These are phyloP conservation scores for Cichlasoma orientale DNA, from an alignment of 2,797 vertebrate genomes.

Conservation along the genomic window DNA sequence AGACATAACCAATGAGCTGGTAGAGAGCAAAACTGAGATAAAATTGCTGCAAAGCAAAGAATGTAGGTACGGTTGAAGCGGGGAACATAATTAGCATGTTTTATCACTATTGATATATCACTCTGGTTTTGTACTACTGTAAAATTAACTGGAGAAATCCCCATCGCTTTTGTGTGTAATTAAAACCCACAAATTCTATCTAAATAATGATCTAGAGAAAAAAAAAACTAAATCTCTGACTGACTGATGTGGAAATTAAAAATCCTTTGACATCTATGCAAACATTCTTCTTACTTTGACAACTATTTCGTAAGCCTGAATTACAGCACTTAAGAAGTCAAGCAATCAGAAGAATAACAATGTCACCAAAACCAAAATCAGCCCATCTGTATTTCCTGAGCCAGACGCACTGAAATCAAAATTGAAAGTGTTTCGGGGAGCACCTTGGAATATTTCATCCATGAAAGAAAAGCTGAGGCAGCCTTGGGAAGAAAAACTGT, in stretches of 20 bases:
- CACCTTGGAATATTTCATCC: constrained; percentile 1
- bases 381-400: neutral
- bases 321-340: neutral
- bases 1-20: neutral
- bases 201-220: neutral
- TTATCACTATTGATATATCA: neutral
- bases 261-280: neutral
- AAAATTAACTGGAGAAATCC: too few species aligned
- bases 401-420: neutral
- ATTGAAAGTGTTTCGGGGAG: neutral
- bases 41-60: neutral
- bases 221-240: neutral
- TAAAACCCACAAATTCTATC: neutral
- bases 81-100: neutral
- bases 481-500: constrained; percentile 2
- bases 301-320: neutral
- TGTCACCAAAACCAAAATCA: neutral
- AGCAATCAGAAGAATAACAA: neutral
- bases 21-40: neutral
- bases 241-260: neutral
- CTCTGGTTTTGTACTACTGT: too few species aligned
- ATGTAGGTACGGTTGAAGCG: too few species aligned
- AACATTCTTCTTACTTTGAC: neutral
- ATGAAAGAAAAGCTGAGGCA: constrained; percentile 1
- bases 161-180: neutral